phyloP scores from a whole-genome alignment of 2,888 invertebrate species.

The Hanleya hanleyi region DNA sequence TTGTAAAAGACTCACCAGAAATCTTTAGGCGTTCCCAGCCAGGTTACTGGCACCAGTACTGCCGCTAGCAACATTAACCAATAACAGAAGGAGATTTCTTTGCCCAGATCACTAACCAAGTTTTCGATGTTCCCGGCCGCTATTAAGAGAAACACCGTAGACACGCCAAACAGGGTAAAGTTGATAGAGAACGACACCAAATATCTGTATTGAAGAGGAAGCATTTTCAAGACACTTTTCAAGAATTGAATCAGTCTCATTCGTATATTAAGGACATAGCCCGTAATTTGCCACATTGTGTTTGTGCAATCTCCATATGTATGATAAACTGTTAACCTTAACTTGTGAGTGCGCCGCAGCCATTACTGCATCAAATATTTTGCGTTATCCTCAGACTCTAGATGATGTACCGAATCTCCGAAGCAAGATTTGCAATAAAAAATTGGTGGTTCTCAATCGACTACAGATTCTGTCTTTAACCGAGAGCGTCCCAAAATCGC shows the following conservation, averaged over 20 bases:
- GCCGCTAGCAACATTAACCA: constrained; percentile 86
- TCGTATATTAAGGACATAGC: not conserved
- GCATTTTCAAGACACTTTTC: not conserved
- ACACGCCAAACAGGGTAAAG: constrained; percentile 80
- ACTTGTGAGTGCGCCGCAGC: too few species aligned
- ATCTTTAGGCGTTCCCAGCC: constrained; percentile 93
- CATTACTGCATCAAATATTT: too few species aligned
- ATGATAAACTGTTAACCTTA: too few species aligned
- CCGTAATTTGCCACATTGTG: not conserved
- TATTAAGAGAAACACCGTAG: constrained; percentile 79
- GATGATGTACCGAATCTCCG: too few species aligned
- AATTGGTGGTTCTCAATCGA: too few species aligned
- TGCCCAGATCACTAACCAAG: constrained; percentile 77
- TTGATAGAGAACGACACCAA: constrained; percentile 79
- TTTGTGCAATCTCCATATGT: too few species aligned
- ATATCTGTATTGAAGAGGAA: constrained; percentile 45
- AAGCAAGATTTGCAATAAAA: too few species aligned
- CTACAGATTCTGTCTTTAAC: too few species aligned
- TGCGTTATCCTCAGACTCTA: too few species aligned
- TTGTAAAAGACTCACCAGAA: too few species aligned
- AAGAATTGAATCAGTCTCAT: constrained; percentile 1
- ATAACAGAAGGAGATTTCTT: constrained; percentile 82
- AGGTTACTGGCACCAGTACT: constrained; percentile 85
- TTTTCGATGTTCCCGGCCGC: constrained; percentile 83
- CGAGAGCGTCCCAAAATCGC: too few species aligned